Percentiles rank a stretch among this genome's conserved stretches.
phyloP scores from a whole-genome alignment of 2,888 invertebrate species.

The Beris chalybata region DNA sequence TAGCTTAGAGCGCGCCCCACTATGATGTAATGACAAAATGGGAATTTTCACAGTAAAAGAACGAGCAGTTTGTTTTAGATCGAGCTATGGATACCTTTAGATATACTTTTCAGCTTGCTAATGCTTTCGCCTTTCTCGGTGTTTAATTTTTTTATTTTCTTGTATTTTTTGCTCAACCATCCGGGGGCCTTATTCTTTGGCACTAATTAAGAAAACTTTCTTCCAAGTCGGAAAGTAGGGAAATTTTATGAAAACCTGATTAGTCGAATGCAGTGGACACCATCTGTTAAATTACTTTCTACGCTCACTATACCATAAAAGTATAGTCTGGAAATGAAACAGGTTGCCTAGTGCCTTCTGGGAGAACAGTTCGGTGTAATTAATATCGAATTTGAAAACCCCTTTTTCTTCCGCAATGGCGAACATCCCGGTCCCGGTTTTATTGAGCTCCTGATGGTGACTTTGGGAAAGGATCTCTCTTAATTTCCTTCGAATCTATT shows the following conservation, averaged over 20 bases:
- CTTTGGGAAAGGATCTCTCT: slow-evolving; percentile 24
- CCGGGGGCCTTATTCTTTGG: slow-evolving; percentile 1
- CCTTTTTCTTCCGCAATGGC: slow-evolving; percentile 5
- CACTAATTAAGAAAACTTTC: slow-evolving; percentile 22
- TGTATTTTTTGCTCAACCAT: not conserved
- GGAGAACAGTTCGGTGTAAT: not conserved
- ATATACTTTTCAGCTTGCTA: too few relatives aligned
- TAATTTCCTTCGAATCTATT: slow-evolving; percentile 29
- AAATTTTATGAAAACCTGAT: too few relatives aligned
- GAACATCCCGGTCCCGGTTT: not conserved
- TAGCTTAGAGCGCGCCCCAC: not conserved
- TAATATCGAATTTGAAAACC: slow-evolving; percentile 20
- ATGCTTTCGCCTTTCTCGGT: not conserved
- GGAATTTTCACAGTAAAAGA: slow-evolving; percentile 4
- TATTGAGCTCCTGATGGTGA: not conserved
- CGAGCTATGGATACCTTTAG: too few relatives aligned
- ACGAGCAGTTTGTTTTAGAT: too few relatives aligned
- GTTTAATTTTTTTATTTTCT: not conserved
- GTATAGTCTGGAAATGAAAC: too few relatives aligned
- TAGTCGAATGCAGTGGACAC: too few relatives aligned
- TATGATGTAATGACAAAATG: slow-evolving; percentile 11
- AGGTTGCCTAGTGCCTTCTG: too few relatives aligned
- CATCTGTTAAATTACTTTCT: too few relatives aligned
- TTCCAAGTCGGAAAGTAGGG: too few relatives aligned
- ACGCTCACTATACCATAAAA: too few relatives aligned